Evolutionary conservation across 1,140 invertebrate genomes (phyloP).

Genomic region (Drosophila lini): DNA sequence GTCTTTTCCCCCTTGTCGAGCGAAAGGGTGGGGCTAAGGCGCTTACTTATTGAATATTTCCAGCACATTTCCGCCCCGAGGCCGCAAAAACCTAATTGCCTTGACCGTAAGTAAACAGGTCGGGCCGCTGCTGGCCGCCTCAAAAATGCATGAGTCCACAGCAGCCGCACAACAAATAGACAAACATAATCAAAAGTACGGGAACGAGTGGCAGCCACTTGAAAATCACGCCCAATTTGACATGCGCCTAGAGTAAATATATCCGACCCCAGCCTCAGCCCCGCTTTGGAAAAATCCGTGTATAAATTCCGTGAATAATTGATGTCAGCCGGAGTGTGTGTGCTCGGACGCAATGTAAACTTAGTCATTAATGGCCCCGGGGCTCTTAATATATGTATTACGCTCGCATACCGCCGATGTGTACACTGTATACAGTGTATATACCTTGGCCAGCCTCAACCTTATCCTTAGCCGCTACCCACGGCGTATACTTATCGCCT

Average conservation of each 20-base stretch:
- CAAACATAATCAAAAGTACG: constrained; percentile 80
- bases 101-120: constrained; percentile 76
- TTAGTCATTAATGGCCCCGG: constrained; percentile 67
- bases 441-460: constrained; percentile 40
- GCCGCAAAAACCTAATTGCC: constrained; percentile 79
- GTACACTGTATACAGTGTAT: constrained; percentile 25
- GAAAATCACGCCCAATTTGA: constrained; percentile 82
- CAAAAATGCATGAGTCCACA: constrained; percentile 73
- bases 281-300: constrained; percentile 66
- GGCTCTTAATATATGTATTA: constrained; percentile 70
- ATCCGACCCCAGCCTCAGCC: constrained; percentile 25
- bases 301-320: constrained; percentile 80
- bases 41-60: constrained; percentile 81
- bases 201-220: constrained; percentile 56
- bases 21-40: constrained; percentile 56
- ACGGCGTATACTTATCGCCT: constrained; percentile 35
- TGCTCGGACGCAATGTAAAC: constrained; percentile 65
- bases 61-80: constrained; percentile 49
- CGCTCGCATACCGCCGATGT: constrained; percentile 23
- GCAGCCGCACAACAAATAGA: constrained; percentile 69
- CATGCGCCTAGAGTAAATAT: constrained; percentile 74
- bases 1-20: constrained; percentile 3
- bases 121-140: constrained; percentile 20
- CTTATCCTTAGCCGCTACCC: constrained; percentile 11
- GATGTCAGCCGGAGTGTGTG: constrained; percentile 56